phyloP scores from a whole-genome alignment of 2,113 vertebrate genomes.

The Phalacrocorax aristotelis region DNA sequence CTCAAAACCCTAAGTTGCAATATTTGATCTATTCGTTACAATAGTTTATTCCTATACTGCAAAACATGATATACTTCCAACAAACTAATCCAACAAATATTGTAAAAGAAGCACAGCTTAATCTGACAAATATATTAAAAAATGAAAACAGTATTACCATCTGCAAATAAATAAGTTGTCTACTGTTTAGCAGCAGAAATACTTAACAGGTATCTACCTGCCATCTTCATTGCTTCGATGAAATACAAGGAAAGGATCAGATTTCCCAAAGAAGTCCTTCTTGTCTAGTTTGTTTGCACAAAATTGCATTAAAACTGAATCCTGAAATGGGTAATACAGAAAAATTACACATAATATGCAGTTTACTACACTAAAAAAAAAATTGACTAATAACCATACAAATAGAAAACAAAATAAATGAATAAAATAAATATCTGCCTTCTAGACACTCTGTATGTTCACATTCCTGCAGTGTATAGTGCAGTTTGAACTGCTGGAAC shows the following conservation, averaged over 20 bases:
- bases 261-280: constrained; percentile 91
- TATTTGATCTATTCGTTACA: background rate
- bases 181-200: background rate
- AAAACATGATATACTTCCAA: background rate
- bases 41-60: background rate
- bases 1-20: background rate
- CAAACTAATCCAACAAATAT: background rate
- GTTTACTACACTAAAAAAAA: background rate
- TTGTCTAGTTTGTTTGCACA: constrained; percentile 90
- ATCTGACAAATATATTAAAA: background rate
- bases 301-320: constrained; percentile 88
- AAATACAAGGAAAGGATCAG: constrained; percentile 88
- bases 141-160: background rate
- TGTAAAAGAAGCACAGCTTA: background rate
- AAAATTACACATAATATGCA: background rate
- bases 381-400: background rate
- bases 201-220: constrained; percentile 70
- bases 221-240: constrained; percentile 88
- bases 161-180: background rate
- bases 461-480: background rate
- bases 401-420: background rate
- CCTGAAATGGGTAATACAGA: constrained; percentile 67
- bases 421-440: background rate
- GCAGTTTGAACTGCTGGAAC: background rate
- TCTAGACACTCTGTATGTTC: background rate